These are phyloP conservation scores for Andricus quercusramuli DNA, from an alignment of 2,888 invertebrate species.

Conservation along the genomic window DNA sequence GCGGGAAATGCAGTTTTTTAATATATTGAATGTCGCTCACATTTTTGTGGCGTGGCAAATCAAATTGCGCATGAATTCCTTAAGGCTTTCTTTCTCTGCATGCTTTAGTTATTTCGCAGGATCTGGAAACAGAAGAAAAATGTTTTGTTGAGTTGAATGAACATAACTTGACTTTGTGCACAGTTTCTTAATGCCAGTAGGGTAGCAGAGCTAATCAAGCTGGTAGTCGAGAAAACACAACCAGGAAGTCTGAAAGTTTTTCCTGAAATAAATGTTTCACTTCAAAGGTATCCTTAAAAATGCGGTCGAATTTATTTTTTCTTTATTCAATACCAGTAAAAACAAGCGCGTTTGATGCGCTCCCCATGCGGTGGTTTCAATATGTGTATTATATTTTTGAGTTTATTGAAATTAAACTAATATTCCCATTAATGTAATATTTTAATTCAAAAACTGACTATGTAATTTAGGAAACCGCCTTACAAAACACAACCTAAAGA, in stretches of 20 bases:
- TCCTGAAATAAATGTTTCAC: neutral
- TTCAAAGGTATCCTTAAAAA: neutral
- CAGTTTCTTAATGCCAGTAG: too few species aligned
- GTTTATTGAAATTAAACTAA: too few species aligned
- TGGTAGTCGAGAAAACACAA: neutral
- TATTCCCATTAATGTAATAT: too few species aligned
- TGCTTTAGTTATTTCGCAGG: neutral
- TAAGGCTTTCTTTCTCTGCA: neutral
- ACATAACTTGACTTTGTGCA: neutral
- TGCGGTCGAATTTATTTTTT: neutral
- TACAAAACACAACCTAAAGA: too few species aligned
- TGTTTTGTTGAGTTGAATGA: neutral
- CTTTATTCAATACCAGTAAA: too few species aligned
- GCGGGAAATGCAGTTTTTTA: neutral
- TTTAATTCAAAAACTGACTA: too few species aligned
- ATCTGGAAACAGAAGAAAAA: neutral
- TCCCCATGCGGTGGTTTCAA: too few species aligned
- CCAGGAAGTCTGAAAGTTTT: neutral
- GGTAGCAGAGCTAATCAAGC: neutral
- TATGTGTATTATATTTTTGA: too few species aligned
- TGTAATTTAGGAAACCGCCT: too few species aligned
- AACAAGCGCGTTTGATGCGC: too few species aligned
- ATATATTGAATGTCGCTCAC: conserved; percentile 33
- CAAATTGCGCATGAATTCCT: conserved; percentile 14
- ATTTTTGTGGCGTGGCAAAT: conserved; percentile 8